Percentiles rank a stretch among this genome's conserved stretches.
Conservation (phyloP, 1,140 invertebrate species). For the Zaprionus gabonicus region DNA sequence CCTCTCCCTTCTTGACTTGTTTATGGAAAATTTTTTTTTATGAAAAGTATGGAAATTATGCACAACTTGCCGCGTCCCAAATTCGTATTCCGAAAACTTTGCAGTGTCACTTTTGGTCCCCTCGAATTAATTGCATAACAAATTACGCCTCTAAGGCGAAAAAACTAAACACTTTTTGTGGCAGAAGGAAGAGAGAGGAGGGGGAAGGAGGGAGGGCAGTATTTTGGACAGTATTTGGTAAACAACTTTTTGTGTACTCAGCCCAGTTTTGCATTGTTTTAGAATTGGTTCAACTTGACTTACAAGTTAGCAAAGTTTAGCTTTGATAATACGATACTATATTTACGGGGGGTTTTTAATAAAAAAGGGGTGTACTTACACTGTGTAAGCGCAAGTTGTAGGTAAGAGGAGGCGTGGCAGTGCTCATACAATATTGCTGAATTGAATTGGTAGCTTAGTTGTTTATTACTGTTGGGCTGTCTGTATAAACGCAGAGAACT, state of each 20-base stretch:
- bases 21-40: conserved; percentile 60
- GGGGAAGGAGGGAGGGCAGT: neutral
- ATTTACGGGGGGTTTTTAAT: neutral
- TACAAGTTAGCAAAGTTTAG: neutral
- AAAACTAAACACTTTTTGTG: conserved; percentile 7
- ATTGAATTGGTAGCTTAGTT: too few species aligned
- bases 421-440: too few species aligned
- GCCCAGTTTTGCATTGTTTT: neutral
- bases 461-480: too few species aligned
- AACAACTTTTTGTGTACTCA: neutral
- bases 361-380: neutral
- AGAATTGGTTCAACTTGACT: neutral
- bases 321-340: neutral
- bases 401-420: too few species aligned
- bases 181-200: too few species aligned
- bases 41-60: conserved; percentile 27
- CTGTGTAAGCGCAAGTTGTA: too few species aligned
- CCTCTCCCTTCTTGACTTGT: conserved; percentile 48
- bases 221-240: neutral
- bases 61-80: conserved; percentile 56
- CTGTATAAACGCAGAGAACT: too few species aligned
- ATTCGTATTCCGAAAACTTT: conserved; percentile 50
- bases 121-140: conserved; percentile 68
- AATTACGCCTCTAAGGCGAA: conserved; percentile 52
- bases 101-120: conserved; percentile 51